Evolutionary conservation across 2,888 invertebrate genomes (phyloP), one percentile per base, ranked within the genome.

Genomic region (Lasioglossum calceatum): DNA sequence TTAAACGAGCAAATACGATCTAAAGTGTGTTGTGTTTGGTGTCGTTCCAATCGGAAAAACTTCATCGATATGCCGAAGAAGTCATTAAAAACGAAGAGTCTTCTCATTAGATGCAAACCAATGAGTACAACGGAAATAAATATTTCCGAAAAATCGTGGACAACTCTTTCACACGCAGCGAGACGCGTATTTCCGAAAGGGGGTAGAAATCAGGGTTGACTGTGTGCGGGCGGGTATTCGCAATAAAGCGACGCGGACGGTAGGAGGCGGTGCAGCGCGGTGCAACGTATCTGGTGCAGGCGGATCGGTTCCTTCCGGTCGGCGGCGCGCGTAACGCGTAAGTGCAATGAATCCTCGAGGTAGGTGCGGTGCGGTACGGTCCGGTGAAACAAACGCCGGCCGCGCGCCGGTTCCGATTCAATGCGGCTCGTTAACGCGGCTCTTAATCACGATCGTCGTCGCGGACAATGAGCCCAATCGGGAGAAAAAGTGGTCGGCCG

Each of bases 401-500:
- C 87, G 87, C 84, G 88, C 82, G 85, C 88, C 74, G 88, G 82
- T 88, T 84, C 87, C 89, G 89, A 92, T 89, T 93, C 92, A 92
- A 93, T 93, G 93, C 91, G 91, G 91, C 91, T 93, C 93, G 93
- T 93, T 93, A 93, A 93, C 92, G 92, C 90, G 90, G 89, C 92
- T 91, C 91, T 92, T 92, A 92, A 93, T 93, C 93, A 93, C 93
- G 90, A 91, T 92, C 92, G 90, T 86, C 91, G 85, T 88, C 88
- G 85, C 88, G 91, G 91, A 93, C 93, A 93, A 91, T 92, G 91
- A 91, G 93, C 84, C 86, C 92, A 89, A 93, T 92, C 92, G 92
- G 89, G 89, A 88, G 93, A 92, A 93, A 93, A 93, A 93, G 92
- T 87, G 91, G 91, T 84, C 87, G 92, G 86, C 84, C 88, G 86